Evolutionary conservation across 2,113 vertebrate species (phyloP), one percentile per base, ranked within the genome.

Genomic region (Otis tarda): DNA sequence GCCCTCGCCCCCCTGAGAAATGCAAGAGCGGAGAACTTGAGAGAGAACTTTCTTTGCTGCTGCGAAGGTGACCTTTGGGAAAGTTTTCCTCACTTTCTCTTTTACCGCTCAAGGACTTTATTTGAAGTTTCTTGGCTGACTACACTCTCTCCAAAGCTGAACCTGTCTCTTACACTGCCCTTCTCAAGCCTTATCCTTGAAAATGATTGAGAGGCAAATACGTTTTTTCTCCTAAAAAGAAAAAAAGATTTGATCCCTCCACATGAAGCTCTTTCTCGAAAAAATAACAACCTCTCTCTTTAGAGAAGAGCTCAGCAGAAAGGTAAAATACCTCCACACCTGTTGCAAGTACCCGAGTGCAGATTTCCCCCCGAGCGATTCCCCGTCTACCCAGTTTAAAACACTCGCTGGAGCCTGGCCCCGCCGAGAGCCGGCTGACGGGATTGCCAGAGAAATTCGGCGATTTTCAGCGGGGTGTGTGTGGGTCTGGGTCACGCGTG

Each of bases 51-150:
- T 89, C 69, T 63, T 63, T 76, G 56, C 68, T 59, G 16, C 71
- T 93, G 59, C 71, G 45, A 64, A 93, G 83, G 85, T 93, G 92
- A 93, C 93, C 94, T 95, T 67, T 84, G 83, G 56, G 39, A 70
- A 95, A 95, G 80, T 97, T 97, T 95, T 95, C 80, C 11, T 4
- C 83, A 84, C 69, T 94, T 95, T 83, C 70, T 65, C 69, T 95
- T 96, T 92, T 55, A 52, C 39, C 6, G 15, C 69, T 81, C 85
- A 75, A 75, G 59, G 86, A 83, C 71, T 94, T 88, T 33, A 71
- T 93, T 75, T 70, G 90, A 93, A 94, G 90, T 90, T 93, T 24
- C 68, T 77, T 31, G 73, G 39, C 68, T 83, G 27, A 4, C 76
- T 81, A 23, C 49, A 4, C 47, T 74, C 65, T 43, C 71, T 75